Percentiles rank a stretch among this genome's conserved stretches.
These are phyloP conservation scores for Peromyscus nudipes DNA, from an alignment of 2,797 vertebrate genomes.

Conservation along the genomic window DNA sequence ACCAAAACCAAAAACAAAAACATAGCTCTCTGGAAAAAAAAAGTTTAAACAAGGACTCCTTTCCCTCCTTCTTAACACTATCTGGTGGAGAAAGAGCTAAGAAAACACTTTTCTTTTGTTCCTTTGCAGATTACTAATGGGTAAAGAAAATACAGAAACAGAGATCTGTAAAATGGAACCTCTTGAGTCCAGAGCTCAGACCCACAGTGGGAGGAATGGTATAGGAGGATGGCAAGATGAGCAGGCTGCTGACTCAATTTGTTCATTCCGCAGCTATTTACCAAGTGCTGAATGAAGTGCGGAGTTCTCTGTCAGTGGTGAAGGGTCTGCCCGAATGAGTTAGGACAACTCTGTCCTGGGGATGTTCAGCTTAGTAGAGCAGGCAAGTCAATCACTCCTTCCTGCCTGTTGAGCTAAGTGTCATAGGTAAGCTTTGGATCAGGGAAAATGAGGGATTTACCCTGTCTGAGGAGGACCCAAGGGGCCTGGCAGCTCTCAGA, in stretches of 20 bases:
- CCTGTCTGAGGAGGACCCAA: not conserved
- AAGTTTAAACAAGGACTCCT: slow-evolving; percentile 35
- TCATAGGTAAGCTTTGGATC: not conserved
- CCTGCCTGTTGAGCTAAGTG: not conserved
- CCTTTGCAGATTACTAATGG: not conserved
- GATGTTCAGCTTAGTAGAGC: not conserved
- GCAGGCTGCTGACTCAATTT: slow-evolving; percentile 18
- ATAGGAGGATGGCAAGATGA: not conserved
- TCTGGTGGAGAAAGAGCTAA: slow-evolving; percentile 20
- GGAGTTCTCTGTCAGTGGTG: slow-evolving; percentile 36
- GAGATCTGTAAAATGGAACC: slow-evolving; percentile 9
- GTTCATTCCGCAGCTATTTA: slow-evolving; percentile 62
- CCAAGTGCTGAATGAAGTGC: not conserved
- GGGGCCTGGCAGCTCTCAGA: not conserved
- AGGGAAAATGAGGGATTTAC: not conserved
- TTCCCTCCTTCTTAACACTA: not conserved
- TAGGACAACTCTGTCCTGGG: not conserved
- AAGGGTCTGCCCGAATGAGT: not conserved
- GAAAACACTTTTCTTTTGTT: not conserved
- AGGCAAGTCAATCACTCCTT: not conserved
- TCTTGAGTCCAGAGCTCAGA: slow-evolving; percentile 9
- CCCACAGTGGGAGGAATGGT: not conserved
- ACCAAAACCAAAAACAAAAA: no score
- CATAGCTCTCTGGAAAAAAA: no score
- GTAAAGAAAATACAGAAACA: not conserved